Conservation (phyloP, 2,888 invertebrate genomes). For the Meteorus colon region DNA sequence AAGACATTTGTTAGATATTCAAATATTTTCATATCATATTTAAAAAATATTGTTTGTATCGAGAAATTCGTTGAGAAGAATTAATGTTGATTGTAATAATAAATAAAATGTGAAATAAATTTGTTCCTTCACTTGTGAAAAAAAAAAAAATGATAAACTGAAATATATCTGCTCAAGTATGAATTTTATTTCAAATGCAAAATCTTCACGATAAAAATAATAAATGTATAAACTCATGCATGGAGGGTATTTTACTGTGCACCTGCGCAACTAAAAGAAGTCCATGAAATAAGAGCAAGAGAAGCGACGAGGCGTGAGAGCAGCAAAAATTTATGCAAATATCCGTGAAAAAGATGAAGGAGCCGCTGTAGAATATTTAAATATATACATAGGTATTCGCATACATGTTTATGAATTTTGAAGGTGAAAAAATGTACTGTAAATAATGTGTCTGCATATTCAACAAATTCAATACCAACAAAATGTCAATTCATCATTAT, state of each 20-base stretch:
- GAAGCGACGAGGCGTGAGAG: constrained; percentile 20
- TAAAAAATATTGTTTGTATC: too few relatives aligned
- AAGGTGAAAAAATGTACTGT: too few relatives aligned
- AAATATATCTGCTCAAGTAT: too few relatives aligned
- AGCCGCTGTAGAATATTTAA: constrained; percentile 59
- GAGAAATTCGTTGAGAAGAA: too few relatives aligned
- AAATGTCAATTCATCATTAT: not conserved
- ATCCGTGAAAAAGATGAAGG: constrained; percentile 60
- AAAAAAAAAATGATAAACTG: too few relatives aligned
- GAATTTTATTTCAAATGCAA: not conserved
- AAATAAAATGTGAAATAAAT: too few relatives aligned
- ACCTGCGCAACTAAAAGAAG: constrained; percentile 11
- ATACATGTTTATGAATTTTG: not conserved
- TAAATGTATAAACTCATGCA: not conserved
- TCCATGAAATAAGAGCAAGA: constrained; percentile 16
- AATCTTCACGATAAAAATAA: not conserved
- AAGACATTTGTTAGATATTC: too few relatives aligned
- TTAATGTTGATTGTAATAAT: too few relatives aligned
- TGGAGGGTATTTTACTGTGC: not conserved
- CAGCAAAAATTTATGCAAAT: constrained; percentile 63
- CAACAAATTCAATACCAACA: constrained; percentile 14
- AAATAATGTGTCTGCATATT: constrained; percentile 26
- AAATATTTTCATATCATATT: too few relatives aligned
- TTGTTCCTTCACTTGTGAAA: too few relatives aligned
- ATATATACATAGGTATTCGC: constrained; percentile 34